Conservation (phyloP, 2,888 invertebrate species). For the Brenthis daphne region DNA sequence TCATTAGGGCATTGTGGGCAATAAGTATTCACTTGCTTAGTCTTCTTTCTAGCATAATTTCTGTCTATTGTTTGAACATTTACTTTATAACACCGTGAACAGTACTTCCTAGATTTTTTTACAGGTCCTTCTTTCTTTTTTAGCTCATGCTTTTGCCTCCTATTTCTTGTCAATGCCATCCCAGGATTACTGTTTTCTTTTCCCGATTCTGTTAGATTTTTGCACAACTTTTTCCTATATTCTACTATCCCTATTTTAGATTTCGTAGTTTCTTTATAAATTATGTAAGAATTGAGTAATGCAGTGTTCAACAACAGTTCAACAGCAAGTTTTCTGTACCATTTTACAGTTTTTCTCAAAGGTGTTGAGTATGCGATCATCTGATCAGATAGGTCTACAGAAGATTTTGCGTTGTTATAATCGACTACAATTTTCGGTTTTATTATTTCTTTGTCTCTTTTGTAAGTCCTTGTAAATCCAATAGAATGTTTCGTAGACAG, state of each 20-base stretch:
- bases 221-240: slow-evolving; percentile 31
- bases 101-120: neutral
- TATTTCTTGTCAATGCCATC: slow-evolving; percentile 3
- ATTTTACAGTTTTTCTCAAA: slow-evolving; percentile 35
- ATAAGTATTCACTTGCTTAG: slow-evolving; percentile 30
- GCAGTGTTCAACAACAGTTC: slow-evolving; percentile 40
- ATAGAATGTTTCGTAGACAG: slow-evolving; percentile 41
- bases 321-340: slow-evolving; percentile 36
- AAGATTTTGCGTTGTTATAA: slow-evolving; percentile 29
- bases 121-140: slow-evolving; percentile 9
- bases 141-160: slow-evolving; percentile 13
- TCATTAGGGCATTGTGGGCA: slow-evolving; percentile 40
- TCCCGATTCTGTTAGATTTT: slow-evolving; percentile 33
- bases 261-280: slow-evolving; percentile 40
- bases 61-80: neutral
- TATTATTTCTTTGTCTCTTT: slow-evolving; percentile 34
- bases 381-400: slow-evolving; percentile 32
- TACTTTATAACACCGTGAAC: slow-evolving; percentile 10
- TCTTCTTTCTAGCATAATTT: neutral
- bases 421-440: slow-evolving; percentile 34
- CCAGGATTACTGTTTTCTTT: slow-evolving; percentile 36
- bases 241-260: slow-evolving; percentile 38
- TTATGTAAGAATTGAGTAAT: slow-evolving; percentile 39
- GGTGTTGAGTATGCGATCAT: slow-evolving; percentile 36
- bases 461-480: slow-evolving; percentile 37